These are phyloP conservation scores for Cassiopea xamachana DNA, from an alignment of 30 jellyfish, hydroid and myxozoan species.

Conservation along the genomic window DNA sequence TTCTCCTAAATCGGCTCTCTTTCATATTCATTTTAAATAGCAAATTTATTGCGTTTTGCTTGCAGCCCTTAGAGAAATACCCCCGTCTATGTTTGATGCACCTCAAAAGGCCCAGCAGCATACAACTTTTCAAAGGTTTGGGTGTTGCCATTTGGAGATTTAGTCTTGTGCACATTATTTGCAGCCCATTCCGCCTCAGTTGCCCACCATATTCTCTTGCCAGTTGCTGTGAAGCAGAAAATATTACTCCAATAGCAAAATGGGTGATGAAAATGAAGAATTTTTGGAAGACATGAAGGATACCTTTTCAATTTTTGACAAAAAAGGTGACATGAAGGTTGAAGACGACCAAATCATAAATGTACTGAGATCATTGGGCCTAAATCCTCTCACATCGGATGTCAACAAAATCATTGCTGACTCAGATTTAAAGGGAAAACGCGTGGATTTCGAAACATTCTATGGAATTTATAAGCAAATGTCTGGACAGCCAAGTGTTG, in stretches of 20 bases:
- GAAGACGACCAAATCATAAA: conserved; percentile 70
- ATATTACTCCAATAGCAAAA: conserved; percentile 1
- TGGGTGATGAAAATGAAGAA: conserved; percentile 91
- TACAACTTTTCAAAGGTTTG: conserved; percentile 18
- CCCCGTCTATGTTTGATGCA: conserved; percentile 23
- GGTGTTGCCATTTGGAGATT: conserved; percentile 8
- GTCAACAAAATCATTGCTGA: conserved; percentile 83
- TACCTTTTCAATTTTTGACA: conserved; percentile 86
- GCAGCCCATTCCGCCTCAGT: neutral
- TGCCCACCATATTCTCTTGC: neutral
- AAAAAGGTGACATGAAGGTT: conserved; percentile 92
- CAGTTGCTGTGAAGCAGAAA: neutral
- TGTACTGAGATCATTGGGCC: conserved; percentile 90
- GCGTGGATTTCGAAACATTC: conserved; percentile 92
- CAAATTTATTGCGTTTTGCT: conserved; percentile 1
- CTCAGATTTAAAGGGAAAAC: conserved; percentile 80
- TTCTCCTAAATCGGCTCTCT: neutral
- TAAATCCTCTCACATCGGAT: conserved; percentile 85
- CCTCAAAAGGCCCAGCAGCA: conserved; percentile 25
- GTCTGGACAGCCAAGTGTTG: conserved; percentile 76
- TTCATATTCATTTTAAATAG: neutral
- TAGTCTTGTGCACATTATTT: neutral
- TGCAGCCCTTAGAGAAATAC: neutral
- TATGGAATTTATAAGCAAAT: conserved; percentile 87
- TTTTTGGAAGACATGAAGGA: conserved; percentile 91